These are phyloP conservation scores for Ceratotherium simum DNA, from an alignment of 2,113 vertebrate species.

Conservation along the genomic window DNA sequence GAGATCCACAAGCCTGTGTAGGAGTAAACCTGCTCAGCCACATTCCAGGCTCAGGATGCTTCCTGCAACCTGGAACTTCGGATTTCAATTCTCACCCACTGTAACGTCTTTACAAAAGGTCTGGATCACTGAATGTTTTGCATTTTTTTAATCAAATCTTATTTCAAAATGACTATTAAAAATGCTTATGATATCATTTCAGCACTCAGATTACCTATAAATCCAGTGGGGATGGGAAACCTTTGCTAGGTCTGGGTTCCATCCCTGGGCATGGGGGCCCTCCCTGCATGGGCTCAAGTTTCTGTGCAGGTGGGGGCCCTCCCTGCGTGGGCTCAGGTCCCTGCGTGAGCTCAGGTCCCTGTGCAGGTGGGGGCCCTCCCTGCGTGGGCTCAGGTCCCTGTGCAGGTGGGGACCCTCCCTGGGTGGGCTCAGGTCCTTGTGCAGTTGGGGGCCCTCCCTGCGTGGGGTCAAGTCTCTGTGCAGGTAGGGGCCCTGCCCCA, in stretches of 20 bases:
- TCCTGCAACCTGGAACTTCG: background rate
- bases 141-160: background rate
- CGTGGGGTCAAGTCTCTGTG: background rate
- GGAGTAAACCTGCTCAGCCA: background rate
- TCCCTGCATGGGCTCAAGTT: background rate
- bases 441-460: no score
- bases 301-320: background rate
- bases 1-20: fast-evolving
- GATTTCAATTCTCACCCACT: background rate
- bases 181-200: background rate
- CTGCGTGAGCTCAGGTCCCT: background rate
- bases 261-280: fast-evolving
- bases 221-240: no score
- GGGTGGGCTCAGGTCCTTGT: background rate
- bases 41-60: fast-evolving
- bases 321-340: background rate
- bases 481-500: background rate
- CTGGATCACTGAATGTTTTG: background rate
- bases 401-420: background rate
- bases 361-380: background rate
- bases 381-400: background rate
- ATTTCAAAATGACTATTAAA: background rate
- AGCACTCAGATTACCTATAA: fast-evolving
- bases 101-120: background rate
- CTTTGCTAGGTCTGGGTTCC: no score